Conservation (phyloP, 2,113 vertebrate species). For the Pteronura brasiliensis region DNA sequence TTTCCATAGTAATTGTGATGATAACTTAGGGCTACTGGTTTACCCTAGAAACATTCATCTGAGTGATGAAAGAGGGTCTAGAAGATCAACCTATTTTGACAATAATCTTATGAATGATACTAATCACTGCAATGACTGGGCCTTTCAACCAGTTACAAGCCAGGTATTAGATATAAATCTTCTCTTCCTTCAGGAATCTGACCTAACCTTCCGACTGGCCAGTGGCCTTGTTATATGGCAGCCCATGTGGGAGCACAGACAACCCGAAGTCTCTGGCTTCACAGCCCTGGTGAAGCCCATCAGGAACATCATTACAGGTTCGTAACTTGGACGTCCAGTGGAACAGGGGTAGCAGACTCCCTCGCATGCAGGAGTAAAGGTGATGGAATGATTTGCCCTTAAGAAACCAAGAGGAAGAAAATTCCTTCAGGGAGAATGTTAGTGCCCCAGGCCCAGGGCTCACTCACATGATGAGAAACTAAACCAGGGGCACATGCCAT, state of each 20-base stretch:
- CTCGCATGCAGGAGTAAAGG: neutral
- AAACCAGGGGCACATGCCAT: neutral
- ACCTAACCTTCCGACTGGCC: constrained; percentile 96
- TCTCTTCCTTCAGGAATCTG: constrained; percentile 90
- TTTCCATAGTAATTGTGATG: neutral
- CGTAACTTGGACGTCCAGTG: constrained; percentile 30
- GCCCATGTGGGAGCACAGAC: constrained; percentile 98
- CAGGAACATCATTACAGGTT: constrained; percentile 96
- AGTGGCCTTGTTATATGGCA: constrained; percentile 98
- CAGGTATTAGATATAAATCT: neutral
- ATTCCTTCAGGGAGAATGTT: neutral
- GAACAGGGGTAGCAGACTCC: neutral
- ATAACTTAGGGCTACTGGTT: neutral
- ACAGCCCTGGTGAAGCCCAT: constrained; percentile 94
- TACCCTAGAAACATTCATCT: neutral
- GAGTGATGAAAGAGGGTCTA: neutral
- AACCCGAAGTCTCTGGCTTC: constrained; percentile 96
- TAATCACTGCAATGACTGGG: neutral
- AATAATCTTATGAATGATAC: neutral
- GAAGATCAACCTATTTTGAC: neutral
- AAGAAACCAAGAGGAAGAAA: neutral
- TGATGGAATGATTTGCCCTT: neutral
- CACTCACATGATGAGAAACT: neutral
- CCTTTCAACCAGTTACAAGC: neutral
- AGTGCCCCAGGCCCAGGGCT: neutral